Base-by-base conservation (phyloP, 2,888 invertebrate species). In the Mactromeris polynyma region DNA sequence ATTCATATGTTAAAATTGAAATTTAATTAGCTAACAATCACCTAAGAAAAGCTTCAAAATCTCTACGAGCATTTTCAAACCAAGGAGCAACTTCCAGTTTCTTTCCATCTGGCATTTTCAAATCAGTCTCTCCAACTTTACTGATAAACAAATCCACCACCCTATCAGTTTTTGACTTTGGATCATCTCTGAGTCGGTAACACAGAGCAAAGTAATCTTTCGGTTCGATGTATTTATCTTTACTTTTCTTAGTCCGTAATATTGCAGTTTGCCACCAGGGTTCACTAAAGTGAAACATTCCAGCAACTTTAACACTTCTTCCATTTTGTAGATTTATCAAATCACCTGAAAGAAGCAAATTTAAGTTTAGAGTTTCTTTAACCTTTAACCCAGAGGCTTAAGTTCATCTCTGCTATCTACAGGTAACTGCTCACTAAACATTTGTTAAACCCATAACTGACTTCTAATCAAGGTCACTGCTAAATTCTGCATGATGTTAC, bases 261-360 rank as follows among this genome's bases (percentile, higher is more conserved):
- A 94, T 92, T 17, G 90, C 92, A 9, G 93, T 89, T 79, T 91
- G 89, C 95, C 95, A 95, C 93, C 94, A 95, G 2, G 89, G 93
- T 31, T 94, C 93, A 31, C 83, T 86, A 38, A 94, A 83, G 33
- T 92, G 92, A 69, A 95, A 93, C 31, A 58, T 83, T 0, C 94
- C 95, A 42, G 87, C 81, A 21, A 87, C 89, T 26, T 87, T 88
- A 21, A 51, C 58, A 51, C 80, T 36, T 26, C 83, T 80, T 11
- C 85, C 46, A 51, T 89, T 89, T 17, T 82, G 69, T 6, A 92
- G 58, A 69, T 90, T 78, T 31, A 90, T 86, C 51, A 93, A 33
- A 2, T 86, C 85, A n/a, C 93, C 93, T 93, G 86, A 31, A 85
- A 90, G 31, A 26, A 31, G n/a, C 58, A 64, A 26, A 64, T 6